Evolutionary conservation across 2,113 vertebrate genomes (phyloP), one percentile per base, ranked within the genome.

Genomic region (Dascyllus trimaculatus): DNA sequence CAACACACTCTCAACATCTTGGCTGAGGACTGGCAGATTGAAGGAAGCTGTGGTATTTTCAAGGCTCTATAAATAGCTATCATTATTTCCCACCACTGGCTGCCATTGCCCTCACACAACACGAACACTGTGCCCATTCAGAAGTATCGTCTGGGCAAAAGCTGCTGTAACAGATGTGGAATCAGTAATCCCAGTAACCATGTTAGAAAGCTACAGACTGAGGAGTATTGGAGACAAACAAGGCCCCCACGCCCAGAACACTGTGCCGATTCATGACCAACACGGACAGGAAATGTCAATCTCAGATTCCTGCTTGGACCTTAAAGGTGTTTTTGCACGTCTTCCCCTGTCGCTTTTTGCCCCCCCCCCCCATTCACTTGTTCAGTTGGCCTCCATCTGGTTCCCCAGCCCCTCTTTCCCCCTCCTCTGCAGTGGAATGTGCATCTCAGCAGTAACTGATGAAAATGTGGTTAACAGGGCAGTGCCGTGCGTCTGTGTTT

Each of bases 31-130:
- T 62, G 73, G 75, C 57, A 80, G 59, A 77, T 17, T 71, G 25
- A 75, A 59, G 70, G 73, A 91, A 86, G 82, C 77, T 24, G 84
- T 81, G 82, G 84, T 87, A 86, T 88, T 90, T 92, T 88, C 81
- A 70, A 45, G 48, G 32, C 69, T 61, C 84, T 88, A 90, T 87
- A 88, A 91, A 93, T 90, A 91, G 82, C 65, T 40, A 56, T 65
- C 70, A 78, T 59, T 24, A 60, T 82, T 88, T 87, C 91, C 80
- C 80, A 88, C 58, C 77, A 80, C 75, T 80, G 53, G 62, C 71
- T 64, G 65, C 66, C 62, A 54, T 69, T 84, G 56, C 65, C 64
- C 72, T 84, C 32, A 11, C 53, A 18, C 25, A 83, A 80, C 66
- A 73, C 64, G 68, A 85, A 87, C 91, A 88, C 61, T 87, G 78